Base-by-base conservation (phyloP, 2,113 vertebrate genomes). In the Choloepus hoffmanni region DNA sequence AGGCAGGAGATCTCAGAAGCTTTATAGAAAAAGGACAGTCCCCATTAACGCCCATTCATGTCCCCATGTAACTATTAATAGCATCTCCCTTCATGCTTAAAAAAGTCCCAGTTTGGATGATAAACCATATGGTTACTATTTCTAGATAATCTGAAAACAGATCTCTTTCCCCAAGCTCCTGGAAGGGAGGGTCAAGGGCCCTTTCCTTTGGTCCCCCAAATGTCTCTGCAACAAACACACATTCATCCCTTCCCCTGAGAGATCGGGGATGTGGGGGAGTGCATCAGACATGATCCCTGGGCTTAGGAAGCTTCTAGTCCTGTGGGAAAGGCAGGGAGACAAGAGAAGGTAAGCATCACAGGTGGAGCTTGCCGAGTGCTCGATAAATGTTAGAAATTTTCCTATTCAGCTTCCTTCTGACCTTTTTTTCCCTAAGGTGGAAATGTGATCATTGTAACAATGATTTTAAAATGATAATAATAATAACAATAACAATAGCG, bases 101-200 rank as follows among this genome's bases (percentile, higher is more conserved):
- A 89, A 73, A 12, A 62, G 45, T 21, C 36, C 82, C 62, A 48
- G 21, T 94, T 92, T 93, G 26, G 13, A 50, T 53, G 30, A 83
- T 30, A 83, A 70, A 86, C 30, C 28, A 3, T 50, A 23, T 28
- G 14, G 28, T 55, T 19, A 85, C 73, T 55, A 21, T 72, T 93
- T 72, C 53, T 65, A 92, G 53, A 78, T 90, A 58, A 85, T 43
- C n/a, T 60, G 36, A 33, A 60, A 77, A 36, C 30, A 74, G 60
- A 67, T 5, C n/a, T 26, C 2, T 83, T 4, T 48, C 58, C 15
- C 53, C 21, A 53, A 93, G 19, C 9, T 88, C 58, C 60, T 45
- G 6, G 13, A 53, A 90, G 19, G 60, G 13, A 60, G 33, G 62
- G 70, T 67, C 33, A 67, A 63, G 24, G 26, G 15, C 58, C 2